Percentiles rank a stretch among this genome's conserved stretches.
phyloP scores from a whole-genome alignment of 1,140 invertebrate species.

The Aphelinus atriplicis region DNA sequence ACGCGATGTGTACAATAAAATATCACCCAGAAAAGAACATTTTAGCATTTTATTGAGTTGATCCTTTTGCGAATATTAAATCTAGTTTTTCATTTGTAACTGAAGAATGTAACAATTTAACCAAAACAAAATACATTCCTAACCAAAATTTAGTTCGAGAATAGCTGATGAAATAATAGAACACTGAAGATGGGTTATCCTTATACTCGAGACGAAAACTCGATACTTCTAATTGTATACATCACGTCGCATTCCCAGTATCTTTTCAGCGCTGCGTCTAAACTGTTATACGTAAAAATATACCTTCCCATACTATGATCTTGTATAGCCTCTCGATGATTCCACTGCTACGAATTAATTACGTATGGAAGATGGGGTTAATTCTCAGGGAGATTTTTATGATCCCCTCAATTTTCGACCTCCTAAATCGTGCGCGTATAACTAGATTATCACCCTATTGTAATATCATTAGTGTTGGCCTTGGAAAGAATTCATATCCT shows the following conservation, averaged over 20 bases:
- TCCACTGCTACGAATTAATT: constrained; percentile 19
- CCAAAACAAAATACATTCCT: no score
- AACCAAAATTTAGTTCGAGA: no score
- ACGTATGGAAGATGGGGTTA: constrained; percentile 11
- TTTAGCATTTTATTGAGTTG: constrained; percentile 10
- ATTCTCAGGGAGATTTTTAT: constrained; percentile 15
- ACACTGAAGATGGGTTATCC: no score
- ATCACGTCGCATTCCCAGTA: constrained; percentile 14
- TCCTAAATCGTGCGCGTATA: constrained; percentile 9
- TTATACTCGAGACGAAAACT: neutral
- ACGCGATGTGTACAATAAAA: constrained; percentile 38
- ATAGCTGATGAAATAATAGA: no score
- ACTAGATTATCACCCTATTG: constrained; percentile 19
- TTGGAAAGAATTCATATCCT: neutral
- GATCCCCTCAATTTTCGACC: constrained; percentile 17
- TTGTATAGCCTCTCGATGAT: neutral
- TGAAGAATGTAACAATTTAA: no score
- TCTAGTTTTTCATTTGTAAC: no score
- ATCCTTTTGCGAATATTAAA: no score
- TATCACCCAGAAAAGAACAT: constrained; percentile 23
- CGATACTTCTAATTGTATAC: constrained; percentile 8
- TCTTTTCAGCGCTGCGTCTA: constrained; percentile 16
- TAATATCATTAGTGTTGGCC: no score
- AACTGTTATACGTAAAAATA: constrained; percentile 30
- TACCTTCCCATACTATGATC: constrained; percentile 14